Percentiles rank a stretch among this genome's conserved stretches.
Conservation (phyloP, 2,113 vertebrate genomes). For the Trinectes maculatus region DNA sequence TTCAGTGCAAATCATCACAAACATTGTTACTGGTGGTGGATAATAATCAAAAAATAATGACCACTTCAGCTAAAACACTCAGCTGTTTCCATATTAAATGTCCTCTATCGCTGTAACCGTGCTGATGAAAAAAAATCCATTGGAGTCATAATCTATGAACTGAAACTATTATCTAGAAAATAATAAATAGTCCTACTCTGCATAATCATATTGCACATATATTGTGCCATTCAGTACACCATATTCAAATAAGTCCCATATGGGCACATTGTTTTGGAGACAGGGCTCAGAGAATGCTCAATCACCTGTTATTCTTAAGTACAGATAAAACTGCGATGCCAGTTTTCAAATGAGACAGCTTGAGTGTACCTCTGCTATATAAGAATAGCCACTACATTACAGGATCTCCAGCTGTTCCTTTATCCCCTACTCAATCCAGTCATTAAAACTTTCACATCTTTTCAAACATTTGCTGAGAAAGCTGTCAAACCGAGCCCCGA, state of each 20-base stretch:
- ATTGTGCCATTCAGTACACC: conserved; percentile 43
- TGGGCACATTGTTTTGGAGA: conserved; percentile 73
- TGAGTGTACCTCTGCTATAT: conserved; percentile 66
- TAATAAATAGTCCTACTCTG: conserved; percentile 60
- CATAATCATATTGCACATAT: conserved; percentile 62
- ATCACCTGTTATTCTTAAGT: conserved; percentile 75
- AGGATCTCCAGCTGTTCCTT: conserved; percentile 78
- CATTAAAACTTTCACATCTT: conserved; percentile 78
- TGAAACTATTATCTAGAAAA: conserved; percentile 65
- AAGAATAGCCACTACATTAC: conserved; percentile 75
- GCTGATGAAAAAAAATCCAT: conserved; percentile 12
- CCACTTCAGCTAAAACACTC: conserved; percentile 21
- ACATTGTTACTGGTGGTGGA: conserved; percentile 46
- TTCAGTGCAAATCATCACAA: conserved; percentile 51
- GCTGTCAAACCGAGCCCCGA: conserved; percentile 48
- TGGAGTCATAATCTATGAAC: conserved; percentile 60
- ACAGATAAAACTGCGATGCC: conserved; percentile 58
- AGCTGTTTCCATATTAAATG: conserved; percentile 43
- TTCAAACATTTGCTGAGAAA: conserved; percentile 71
- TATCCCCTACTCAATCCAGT: conserved; percentile 69
- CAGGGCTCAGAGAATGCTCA: conserved; percentile 63
- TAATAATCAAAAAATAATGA: conserved; percentile 56
- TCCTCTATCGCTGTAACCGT: conserved; percentile 26
- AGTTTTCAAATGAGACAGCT: conserved; percentile 70
- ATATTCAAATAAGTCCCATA: conserved; percentile 72